Base-by-base conservation (phyloP, 2,113 vertebrate genomes). In the Anolis sagrei region DNA sequence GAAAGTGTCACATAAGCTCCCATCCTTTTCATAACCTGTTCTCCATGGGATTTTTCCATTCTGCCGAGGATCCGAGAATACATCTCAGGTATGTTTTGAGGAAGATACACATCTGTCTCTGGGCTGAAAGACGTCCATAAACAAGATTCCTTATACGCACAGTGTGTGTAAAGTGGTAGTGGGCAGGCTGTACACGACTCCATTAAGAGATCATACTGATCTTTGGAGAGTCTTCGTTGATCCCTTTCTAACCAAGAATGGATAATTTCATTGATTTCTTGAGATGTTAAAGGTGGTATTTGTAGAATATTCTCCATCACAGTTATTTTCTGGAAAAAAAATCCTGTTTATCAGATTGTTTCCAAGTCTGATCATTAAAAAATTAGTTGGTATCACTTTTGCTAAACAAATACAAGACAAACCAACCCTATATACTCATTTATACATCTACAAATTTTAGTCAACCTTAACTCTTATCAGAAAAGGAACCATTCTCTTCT, bases 11-110 rank as follows among this genome's bases (percentile, higher is more conserved):
- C 85, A n/a, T 96, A 91, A 66, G 88, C 89, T 0, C 88, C 88
- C 2, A 89, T 87, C 34, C 89, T 95, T 58, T 94, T 94, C 48
- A 96, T 89, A 70, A 96, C 88, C 70, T 95, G 91, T 23, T 79
- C 86, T 1, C 96, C 96, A 39, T 95, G 91, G 1, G 88, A 88
- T 78, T 88, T 91, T 90, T 95, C 96, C 90, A 97, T 82, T 86
- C 93, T 90, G 64, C 80, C 72, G 49, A 96, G 80, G 19, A 93
- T 39, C 21, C 64, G 19, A 2, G 87, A 76, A 88, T 96, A 96
- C n/a, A 97, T 89, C 29, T 89, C 90, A 64, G 86, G 82, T 32
- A 95, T 86, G 70, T 88, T 89, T 48, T 62, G 82, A 34, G 93
- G 93, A 7, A 95, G 90, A 62, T 34, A 82, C 23, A 94, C 76